Conservation (phyloP, 2,797 vertebrate species). For the Hozukius guyotensis region DNA sequence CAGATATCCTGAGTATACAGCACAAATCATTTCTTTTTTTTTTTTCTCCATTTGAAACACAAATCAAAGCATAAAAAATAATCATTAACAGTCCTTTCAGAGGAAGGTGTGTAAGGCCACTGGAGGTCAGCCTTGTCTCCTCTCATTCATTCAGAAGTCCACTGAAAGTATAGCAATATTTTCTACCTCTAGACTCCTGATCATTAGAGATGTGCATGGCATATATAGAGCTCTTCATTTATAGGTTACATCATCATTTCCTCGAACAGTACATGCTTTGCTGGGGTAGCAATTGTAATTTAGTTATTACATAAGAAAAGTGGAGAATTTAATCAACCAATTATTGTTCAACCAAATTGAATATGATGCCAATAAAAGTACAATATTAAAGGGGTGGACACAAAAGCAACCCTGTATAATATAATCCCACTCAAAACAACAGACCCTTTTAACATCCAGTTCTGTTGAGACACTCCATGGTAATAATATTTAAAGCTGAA, state of each 20-base stretch:
- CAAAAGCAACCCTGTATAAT: background rate
- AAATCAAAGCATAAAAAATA: conserved; percentile 93
- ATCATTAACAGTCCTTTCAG: conserved; percentile 87
- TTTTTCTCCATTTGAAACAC: conserved; percentile 89
- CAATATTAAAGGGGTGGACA: conserved; percentile 13
- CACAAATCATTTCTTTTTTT: conserved; percentile 90
- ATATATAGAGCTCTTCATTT: conserved; percentile 35
- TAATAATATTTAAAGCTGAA: background rate
- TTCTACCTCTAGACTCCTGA: conserved; percentile 67
- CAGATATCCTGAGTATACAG: conserved; percentile 96
- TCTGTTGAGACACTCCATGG: background rate
- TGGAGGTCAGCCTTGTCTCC: conserved; percentile 74
- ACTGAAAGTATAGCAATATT: conserved; percentile 45
- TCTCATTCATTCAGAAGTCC: conserved; percentile 62
- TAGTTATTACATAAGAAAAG: background rate
- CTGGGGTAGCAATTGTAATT: conserved; percentile 19
- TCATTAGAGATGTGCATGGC: conserved; percentile 33
- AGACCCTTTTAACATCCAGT: background rate
- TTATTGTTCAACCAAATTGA: conserved; percentile 5
- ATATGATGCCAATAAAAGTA: background rate
- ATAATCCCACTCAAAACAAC: background rate
- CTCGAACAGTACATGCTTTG: conserved; percentile 51
- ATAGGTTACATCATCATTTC: conserved; percentile 39
- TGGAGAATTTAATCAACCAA: background rate
- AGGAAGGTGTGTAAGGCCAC: conserved; percentile 80